Percentiles rank a stretch among this genome's conserved stretches.
These are phyloP conservation scores for Acanthurus leucopareius DNA, from an alignment of 2,797 vertebrate genomes.

Conservation along the genomic window DNA sequence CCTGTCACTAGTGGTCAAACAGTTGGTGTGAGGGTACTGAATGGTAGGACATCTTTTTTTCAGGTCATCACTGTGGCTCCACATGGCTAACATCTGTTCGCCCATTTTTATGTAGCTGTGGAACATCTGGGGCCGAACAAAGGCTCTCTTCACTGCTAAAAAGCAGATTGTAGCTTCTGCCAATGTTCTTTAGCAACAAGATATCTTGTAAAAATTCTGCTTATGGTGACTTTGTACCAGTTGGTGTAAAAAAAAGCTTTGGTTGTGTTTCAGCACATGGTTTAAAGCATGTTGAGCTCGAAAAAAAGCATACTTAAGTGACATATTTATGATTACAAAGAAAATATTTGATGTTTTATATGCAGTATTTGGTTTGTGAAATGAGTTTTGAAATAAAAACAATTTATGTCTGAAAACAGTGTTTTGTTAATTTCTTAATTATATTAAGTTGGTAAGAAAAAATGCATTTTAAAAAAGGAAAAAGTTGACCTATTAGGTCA, in stretches of 20 bases:
- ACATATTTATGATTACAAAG: slow-evolving; percentile 26
- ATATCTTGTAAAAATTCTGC: background rate
- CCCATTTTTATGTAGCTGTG: background rate
- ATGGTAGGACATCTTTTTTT: background rate
- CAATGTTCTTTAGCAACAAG: background rate
- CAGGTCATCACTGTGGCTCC: background rate
- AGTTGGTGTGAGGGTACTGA: background rate
- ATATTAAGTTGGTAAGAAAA: background rate
- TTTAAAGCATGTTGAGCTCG: background rate
- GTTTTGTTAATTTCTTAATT: background rate
- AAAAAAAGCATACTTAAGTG: slow-evolving; percentile 1
- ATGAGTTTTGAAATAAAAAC: slow-evolving; percentile 28
- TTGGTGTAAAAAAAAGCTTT: slow-evolving; percentile 1
- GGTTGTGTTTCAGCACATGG: slow-evolving; percentile 7
- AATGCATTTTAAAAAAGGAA: background rate
- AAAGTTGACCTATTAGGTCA: background rate
- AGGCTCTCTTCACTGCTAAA: background rate
- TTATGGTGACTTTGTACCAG: background rate
- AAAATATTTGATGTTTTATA: slow-evolving; percentile 8
- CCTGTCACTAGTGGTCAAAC: background rate
- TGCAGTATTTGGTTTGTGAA: slow-evolving; percentile 3
- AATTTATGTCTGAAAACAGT: background rate
- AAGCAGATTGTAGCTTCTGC: background rate
- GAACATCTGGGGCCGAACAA: background rate
- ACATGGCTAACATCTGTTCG: background rate